Base-by-base conservation (phyloP, 2,113 vertebrate genomes). In the Cervus canadensis region DNA sequence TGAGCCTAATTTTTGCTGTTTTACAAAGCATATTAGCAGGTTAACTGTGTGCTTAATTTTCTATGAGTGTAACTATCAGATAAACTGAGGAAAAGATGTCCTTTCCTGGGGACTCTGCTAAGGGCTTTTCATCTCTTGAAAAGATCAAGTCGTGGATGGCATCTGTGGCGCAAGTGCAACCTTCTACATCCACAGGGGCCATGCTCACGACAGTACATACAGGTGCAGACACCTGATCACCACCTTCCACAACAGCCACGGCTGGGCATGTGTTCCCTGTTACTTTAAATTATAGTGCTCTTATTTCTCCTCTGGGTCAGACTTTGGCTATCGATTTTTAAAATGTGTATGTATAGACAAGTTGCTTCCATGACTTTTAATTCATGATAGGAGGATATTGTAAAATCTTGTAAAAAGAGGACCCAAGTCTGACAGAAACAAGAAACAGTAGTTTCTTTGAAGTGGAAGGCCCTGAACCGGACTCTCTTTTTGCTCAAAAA, bases 351-450 rank as follows among this genome's bases (percentile, higher is more conserved):
- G 11, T 87, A 2, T 40, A 40, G 21, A 30, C 30, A 78, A 74
- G 64, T 67, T 48, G 96, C 87, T 96, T 95, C 86, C 87, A 79
- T 56, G 43, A 93, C 90, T 96, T 89, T 94, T 60, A 83, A 54
- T 52, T 97, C 45, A 96, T 76, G 62, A 17, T n/a, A 79, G 91
- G 36, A 78, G 30, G 40, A n/a, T 48, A 94, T 0, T 36, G 28
- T 40, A 92, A 97, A 92, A 86, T 79, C 11, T 43, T 40, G 54
- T 82, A 85, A 84, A 93, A 91, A 36, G 23, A 52, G 13, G 13
- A 86, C 36, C 23, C 78, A 33, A 40, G n/a, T 71, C 11, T 95
- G 62, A 92, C 8, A 93, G 45, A 89, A 97, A 54, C 45, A 89
- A 86, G 78, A 81, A 93, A 87, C 26, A 60, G 23, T 84, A 74